Evolutionary conservation across 2,113 vertebrate genomes (phyloP).

Genomic region (Sterna hirundo): DNA sequence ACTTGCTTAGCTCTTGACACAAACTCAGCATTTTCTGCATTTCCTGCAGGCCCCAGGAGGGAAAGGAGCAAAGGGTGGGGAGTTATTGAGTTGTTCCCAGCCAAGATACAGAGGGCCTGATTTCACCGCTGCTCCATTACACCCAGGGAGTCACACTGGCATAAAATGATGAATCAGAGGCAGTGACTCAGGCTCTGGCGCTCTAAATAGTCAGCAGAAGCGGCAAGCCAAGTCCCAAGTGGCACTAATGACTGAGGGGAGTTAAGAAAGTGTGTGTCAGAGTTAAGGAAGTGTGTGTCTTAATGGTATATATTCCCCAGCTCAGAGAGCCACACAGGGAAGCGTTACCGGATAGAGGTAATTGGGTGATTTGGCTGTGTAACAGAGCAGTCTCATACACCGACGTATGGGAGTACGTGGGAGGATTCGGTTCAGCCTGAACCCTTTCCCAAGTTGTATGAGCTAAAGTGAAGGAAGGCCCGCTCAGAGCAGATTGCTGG

Average conservation of each 20-base stretch:
- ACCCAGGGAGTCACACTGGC: background rate
- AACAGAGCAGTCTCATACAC: background rate
- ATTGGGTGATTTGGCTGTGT: background rate
- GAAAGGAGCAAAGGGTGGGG: background rate
- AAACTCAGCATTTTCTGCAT: background rate
- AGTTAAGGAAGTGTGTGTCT: background rate
- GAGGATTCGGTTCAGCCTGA: background rate
- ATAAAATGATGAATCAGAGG: constrained; percentile 38
- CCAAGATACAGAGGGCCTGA: background rate
- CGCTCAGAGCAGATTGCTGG: background rate
- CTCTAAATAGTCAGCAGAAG: constrained; percentile 47
- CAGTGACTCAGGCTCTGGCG: background rate
- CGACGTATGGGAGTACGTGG: background rate
- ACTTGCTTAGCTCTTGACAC: background rate
- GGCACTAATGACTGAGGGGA: constrained; percentile 5
- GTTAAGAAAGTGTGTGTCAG: background rate
- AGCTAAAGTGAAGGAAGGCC: background rate
- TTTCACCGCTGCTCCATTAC: background rate
- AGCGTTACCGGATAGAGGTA: background rate
- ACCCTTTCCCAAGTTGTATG: background rate
- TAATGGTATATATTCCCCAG: background rate
- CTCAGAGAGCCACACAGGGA: background rate
- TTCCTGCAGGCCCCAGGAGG: background rate
- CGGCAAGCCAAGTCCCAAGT: background rate
- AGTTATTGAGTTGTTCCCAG: background rate